Evolutionary conservation across 53 echinoderm and acorn worm genomes (phyloP), one percentile per base, ranked within the genome.

Genomic region (Henricia sp.): DNA sequence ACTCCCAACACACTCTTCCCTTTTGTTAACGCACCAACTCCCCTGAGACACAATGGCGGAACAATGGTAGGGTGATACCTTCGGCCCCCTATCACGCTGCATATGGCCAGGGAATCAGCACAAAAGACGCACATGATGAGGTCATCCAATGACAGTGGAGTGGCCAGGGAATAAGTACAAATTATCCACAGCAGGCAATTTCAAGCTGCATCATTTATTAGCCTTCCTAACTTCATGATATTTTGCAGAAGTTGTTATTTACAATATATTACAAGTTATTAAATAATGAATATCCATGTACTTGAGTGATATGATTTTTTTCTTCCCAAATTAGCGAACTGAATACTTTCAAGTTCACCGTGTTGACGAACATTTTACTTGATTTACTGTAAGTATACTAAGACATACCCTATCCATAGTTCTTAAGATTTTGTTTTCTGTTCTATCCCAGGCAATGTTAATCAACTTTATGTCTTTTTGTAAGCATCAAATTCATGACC

Each of bases 261-360:
- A 76, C 76, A 76, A 59, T 59, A 76, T 58, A 23, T 76, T 76
- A 76, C 76, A 76, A 25, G 4, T 6, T 0, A 43, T 74, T 50
- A 37, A 55, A 52, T 55, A 74, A 35, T 38, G 51, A n/a, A 38
- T 74, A 55, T 74, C 21, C 30, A 38, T 23, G 33, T 33, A 50
- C 28, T 28, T 51, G 4, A 17, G 26, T 68, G 38, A 17, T 23
- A 70, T 44, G 14, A n/a, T 20, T n/a, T 50, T 14, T 19, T 25
- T 27, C 14, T 11, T 25, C 1, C 14, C 26, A 29, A n/a, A 27
- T 5, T 19, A 8, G 6, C 20, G 33, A 13, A 51, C 6, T 30
- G 32, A 28, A 30, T 6, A 35, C 19, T 34, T 6, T 11, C 71
- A 48, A 33, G 62, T n/a, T n/a, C n/a, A n/a, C n/a, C n/a, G n/a